Evolutionary conservation across 2,888 invertebrate genomes (phyloP).

Genomic region (Hypena proboscidalis): DNA sequence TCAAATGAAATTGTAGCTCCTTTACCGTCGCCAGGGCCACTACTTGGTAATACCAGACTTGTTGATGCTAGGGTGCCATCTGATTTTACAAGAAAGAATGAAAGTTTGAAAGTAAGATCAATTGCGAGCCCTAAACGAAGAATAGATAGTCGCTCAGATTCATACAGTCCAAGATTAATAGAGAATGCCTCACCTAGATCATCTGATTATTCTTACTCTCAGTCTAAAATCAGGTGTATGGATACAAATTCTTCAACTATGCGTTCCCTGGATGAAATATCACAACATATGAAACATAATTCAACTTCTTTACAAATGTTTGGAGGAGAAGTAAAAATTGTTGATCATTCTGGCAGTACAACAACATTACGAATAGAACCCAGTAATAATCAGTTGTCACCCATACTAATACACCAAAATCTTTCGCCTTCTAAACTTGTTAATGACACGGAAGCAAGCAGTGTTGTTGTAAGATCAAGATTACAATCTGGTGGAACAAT

Average conservation of each 20-base stretch:
- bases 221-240: conserved; percentile 79
- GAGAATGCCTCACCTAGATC: conserved; percentile 76
- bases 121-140: conserved; percentile 74
- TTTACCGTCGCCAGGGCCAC: conserved; percentile 92
- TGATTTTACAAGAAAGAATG: conserved; percentile 75
- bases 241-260: conserved; percentile 78
- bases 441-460: conserved; percentile 84
- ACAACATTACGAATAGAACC: conserved; percentile 90
- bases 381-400: conserved; percentile 84
- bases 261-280: conserved; percentile 85
- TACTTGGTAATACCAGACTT: conserved; percentile 92
- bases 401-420: conserved; percentile 81
- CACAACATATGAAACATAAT: conserved; percentile 84
- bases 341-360: conserved; percentile 88
- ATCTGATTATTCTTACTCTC: conserved; percentile 72
- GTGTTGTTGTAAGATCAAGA: conserved; percentile 92
- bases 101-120: conserved; percentile 65
- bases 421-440: conserved; percentile 75
- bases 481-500: conserved; percentile 94
- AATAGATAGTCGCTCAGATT: conserved; percentile 69
- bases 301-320: conserved; percentile 88
- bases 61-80: conserved; percentile 86
- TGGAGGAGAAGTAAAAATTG: conserved; percentile 91
- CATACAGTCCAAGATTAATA: conserved; percentile 69
- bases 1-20: conserved; percentile 85